Evolutionary conservation across 2,113 vertebrate species (phyloP).

Genomic region (Hippoglossus stenolepis): DNA sequence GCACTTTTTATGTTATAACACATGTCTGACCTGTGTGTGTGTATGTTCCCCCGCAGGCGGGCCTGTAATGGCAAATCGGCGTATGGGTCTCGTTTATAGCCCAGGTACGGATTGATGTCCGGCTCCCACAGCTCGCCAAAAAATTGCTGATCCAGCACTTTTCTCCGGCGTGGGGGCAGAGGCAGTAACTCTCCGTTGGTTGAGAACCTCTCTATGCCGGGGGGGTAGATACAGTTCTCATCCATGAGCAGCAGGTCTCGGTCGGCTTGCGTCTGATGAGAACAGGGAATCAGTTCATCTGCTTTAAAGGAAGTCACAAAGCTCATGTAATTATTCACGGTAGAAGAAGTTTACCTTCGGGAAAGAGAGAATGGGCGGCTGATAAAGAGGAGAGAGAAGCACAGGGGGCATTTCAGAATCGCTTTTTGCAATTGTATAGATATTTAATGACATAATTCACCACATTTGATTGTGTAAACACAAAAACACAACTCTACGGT

Average conservation of each 20-base stretch:
- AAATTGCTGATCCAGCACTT: conserved; percentile 82
- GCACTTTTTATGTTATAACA: too few relatives aligned
- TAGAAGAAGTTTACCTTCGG: conserved; percentile 12
- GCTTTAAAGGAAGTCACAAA: not conserved
- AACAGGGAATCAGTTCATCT: not conserved
- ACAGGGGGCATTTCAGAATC: not conserved
- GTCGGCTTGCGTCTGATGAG: conserved; percentile 21
- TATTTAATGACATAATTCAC: too few relatives aligned
- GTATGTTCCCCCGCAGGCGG: conserved; percentile 82
- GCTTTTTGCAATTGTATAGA: too few relatives aligned
- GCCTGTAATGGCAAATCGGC: conserved; percentile 64
- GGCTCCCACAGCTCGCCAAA: conserved; percentile 68
- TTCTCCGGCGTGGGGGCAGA: conserved; percentile 74
- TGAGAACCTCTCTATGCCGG: conserved; percentile 82
- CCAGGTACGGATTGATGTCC: conserved; percentile 26
- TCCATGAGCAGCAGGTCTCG: conserved; percentile 71
- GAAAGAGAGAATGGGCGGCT: not conserved
- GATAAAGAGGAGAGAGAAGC: not conserved
- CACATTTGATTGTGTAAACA: too few relatives aligned
- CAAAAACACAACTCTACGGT: too few relatives aligned
- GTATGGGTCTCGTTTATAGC: conserved; percentile 53
- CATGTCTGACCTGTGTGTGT: conserved; percentile 56
- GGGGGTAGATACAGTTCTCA: conserved; percentile 76
- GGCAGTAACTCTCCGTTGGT: conserved; percentile 84
- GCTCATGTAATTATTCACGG: not conserved